Percentiles rank a stretch among this genome's conserved stretches.
Evolutionary conservation across 2,113 vertebrate genomes (phyloP).

Genomic region (Myiagra hebetior): DNA sequence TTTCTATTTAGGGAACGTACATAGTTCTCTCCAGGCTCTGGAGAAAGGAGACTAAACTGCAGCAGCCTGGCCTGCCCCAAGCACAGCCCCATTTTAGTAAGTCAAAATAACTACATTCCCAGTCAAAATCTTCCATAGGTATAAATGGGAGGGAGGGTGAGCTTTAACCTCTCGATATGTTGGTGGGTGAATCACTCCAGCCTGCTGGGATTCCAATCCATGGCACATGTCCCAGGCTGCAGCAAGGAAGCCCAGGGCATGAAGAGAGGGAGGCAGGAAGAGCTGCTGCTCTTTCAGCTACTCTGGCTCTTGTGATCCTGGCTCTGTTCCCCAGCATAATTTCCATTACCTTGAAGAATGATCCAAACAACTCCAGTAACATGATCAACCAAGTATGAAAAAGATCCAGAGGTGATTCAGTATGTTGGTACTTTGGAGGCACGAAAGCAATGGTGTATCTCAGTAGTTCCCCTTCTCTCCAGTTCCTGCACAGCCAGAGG

Average conservation of each 20-base stretch:
- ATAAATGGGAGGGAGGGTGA: neutral
- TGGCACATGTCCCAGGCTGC: neutral
- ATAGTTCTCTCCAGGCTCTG: neutral
- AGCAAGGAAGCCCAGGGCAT: neutral
- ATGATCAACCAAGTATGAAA: neutral
- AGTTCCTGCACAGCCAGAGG: rapidly evolving
- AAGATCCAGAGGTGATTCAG: neutral
- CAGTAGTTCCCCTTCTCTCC: neutral
- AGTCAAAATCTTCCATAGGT: neutral
- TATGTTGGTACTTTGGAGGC: neutral
- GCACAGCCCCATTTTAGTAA: neutral
- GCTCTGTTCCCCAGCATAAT: neutral
- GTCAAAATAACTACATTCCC: neutral
- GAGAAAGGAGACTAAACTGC: neutral
- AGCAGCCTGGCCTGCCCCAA: neutral
- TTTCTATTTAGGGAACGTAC: neutral
- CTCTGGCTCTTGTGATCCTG: neutral
- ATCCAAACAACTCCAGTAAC: neutral
- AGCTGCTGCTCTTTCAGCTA: neutral
- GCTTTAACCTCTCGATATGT: neutral
- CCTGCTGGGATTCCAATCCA: neutral
- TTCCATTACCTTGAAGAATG: neutral
- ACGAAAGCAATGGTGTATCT: neutral
- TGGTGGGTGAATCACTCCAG: neutral
- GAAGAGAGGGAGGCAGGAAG: neutral